These are phyloP conservation scores for Propsilocerus akamusi DNA, from an alignment of 1,140 invertebrate genomes.

Conservation along the genomic window DNA sequence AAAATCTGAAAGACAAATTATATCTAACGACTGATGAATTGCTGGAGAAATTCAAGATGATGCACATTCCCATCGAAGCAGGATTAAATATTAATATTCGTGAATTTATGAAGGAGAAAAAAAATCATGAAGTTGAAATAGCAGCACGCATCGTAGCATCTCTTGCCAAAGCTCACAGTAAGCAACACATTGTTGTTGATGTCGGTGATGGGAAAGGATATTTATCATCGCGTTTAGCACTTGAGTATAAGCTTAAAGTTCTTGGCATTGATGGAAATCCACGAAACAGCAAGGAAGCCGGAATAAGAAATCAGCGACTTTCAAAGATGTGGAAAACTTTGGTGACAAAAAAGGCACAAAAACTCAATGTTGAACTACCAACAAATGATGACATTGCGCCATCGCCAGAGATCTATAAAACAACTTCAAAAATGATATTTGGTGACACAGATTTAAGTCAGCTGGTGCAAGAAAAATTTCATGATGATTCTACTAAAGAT, in stretches of 20 bases:
- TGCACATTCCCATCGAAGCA: slow-evolving; percentile 13
- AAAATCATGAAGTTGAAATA: slow-evolving; percentile 58
- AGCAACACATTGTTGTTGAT: slow-evolving; percentile 39
- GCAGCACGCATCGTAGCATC: slow-evolving; percentile 29
- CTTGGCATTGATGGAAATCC: slow-evolving; percentile 58
- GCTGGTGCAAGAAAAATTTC: slow-evolving; percentile 29
- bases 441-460: slow-evolving; percentile 28
- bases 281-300: slow-evolving; percentile 40
- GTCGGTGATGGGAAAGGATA: slow-evolving; percentile 77
- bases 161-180: slow-evolving; percentile 7
- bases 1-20: background rate
- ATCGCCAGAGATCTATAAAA: slow-evolving; percentile 23
- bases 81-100: slow-evolving; percentile 23
- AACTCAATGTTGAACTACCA: slow-evolving; percentile 10
- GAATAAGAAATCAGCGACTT: slow-evolving; percentile 36
- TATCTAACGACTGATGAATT: background rate
- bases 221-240: slow-evolving; percentile 49
- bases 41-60: background rate
- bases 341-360: background rate
- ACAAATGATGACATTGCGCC: slow-evolving; percentile 12
- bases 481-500: slow-evolving; percentile 12
- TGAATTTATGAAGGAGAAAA: slow-evolving; percentile 61
- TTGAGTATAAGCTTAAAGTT: slow-evolving; percentile 48
- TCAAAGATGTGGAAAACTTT: slow-evolving; percentile 22
- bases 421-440: slow-evolving; percentile 25